phyloP scores from a whole-genome alignment of 2,888 invertebrate species.

The Ophioninae sp. region DNA sequence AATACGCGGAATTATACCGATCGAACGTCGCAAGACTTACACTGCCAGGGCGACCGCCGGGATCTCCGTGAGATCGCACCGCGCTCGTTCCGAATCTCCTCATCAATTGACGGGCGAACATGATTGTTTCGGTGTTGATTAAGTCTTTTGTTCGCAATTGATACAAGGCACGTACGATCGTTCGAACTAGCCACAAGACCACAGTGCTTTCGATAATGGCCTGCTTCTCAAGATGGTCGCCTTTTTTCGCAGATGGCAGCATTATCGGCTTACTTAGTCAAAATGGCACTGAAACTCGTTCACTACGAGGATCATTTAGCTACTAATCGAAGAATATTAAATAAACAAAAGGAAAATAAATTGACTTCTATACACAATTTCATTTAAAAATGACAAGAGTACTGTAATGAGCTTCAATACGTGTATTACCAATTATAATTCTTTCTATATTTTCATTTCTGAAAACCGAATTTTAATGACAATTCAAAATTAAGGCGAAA shows the following conservation, averaged over 20 bases:
- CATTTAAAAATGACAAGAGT: no score
- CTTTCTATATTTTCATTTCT: no score
- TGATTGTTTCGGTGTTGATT: conserved; percentile 41
- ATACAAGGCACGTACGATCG: neutral
- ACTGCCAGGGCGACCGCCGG: conserved; percentile 68
- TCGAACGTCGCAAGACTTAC: conserved; percentile 66
- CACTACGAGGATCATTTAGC: conserved; percentile 6
- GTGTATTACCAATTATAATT: no score
- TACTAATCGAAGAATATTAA: neutral
- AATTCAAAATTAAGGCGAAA: no score
- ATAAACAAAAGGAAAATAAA: no score
- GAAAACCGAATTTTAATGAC: no score
- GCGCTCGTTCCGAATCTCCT: conserved; percentile 71
- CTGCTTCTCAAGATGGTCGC: conserved; percentile 38
- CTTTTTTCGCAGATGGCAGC: conserved; percentile 11
- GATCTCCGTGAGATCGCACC: conserved; percentile 64
- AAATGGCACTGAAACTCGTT: neutral
- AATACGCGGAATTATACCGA: neutral
- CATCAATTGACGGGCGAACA: conserved; percentile 65
- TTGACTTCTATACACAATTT: no score
- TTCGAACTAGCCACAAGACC: conserved; percentile 15
- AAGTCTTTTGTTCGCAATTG: neutral
- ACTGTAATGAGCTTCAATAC: no score
- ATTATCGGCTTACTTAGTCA: conserved; percentile 10
- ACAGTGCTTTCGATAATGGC: neutral